Percentiles rank a stretch among this genome's conserved stretches.
Conservation (phyloP, 2,113 vertebrate genomes). For the Phainopepla nitens region DNA sequence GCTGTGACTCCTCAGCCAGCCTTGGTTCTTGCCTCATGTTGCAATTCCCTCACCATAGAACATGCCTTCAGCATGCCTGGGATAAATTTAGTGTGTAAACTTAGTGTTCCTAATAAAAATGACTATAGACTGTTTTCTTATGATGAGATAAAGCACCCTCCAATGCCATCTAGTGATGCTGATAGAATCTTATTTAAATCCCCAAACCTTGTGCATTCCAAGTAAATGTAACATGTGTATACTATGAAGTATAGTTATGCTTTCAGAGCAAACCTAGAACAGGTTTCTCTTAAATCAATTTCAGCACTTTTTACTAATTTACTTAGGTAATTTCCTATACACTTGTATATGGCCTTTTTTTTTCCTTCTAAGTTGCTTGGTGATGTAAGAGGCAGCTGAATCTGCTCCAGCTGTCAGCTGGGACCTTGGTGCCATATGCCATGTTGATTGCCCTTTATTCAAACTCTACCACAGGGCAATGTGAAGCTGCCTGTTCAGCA, state of each 20-base stretch:
- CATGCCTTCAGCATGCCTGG: background rate
- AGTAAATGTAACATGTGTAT: background rate
- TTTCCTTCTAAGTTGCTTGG: background rate
- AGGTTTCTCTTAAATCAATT: background rate
- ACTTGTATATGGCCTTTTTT: background rate
- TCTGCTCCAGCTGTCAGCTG: background rate
- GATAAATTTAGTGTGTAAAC: background rate
- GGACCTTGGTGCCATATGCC: background rate
- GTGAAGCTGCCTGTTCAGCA: background rate
- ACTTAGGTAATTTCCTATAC: background rate
- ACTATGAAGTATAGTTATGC: background rate
- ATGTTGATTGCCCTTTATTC: background rate
- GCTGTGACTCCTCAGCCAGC: background rate
- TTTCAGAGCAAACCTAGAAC: background rate
- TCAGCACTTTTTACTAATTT: background rate
- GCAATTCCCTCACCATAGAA: background rate
- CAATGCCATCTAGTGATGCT: conserved; percentile 63
- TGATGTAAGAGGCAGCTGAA: background rate
- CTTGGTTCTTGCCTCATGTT: background rate
- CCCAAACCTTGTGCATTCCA: background rate
- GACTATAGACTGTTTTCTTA: background rate
- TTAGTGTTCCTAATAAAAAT: background rate
- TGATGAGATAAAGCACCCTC: conserved; percentile 6
- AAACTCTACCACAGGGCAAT: background rate
- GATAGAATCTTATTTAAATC: background rate